These are phyloP conservation scores for Zaprionus taronus DNA, from an alignment of 1,140 invertebrate genomes.

Conservation along the genomic window DNA sequence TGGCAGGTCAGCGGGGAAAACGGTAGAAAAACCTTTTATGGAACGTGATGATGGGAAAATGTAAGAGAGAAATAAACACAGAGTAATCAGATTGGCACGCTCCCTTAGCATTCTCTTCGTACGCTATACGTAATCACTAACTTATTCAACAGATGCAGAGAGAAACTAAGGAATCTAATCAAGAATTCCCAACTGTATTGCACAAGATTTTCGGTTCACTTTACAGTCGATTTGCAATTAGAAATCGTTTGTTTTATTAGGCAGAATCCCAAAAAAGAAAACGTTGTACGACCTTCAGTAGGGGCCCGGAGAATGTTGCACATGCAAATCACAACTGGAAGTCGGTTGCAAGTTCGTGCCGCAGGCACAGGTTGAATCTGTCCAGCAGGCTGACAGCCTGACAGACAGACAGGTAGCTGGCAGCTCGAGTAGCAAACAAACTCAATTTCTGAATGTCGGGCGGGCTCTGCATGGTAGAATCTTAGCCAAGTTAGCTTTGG, in stretches of 20 bases:
- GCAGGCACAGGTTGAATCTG: conserved; percentile 16
- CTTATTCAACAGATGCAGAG: not conserved
- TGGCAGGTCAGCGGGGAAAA: not conserved
- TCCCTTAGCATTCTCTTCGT: too few relatives aligned
- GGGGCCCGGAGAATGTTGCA: conserved; percentile 49
- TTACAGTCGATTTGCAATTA: not conserved
- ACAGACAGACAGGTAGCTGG: conserved; percentile 38
- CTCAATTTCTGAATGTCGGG: conserved; percentile 58
- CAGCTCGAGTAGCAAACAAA: conserved; percentile 54
- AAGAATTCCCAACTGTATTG: not conserved
- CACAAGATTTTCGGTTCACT: not conserved
- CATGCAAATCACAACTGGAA: conserved; percentile 63
- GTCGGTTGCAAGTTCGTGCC: conserved; percentile 25
- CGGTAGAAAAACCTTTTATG: conserved; percentile 1
- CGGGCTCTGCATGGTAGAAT: conserved; percentile 53
- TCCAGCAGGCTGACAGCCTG: conserved; percentile 3
- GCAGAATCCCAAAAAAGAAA: not conserved
- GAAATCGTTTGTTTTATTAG: not conserved
- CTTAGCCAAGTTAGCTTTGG: conserved; percentile 35
- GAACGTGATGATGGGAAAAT: not conserved
- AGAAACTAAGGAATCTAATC: not conserved
- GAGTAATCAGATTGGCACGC: not conserved
- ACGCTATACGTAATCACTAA: not conserved
- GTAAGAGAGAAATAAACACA: not conserved
- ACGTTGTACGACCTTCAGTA: conserved; percentile 16